Base-by-base conservation (phyloP, 2,888 invertebrate species). In the Oconnorella tubifera region DNA sequence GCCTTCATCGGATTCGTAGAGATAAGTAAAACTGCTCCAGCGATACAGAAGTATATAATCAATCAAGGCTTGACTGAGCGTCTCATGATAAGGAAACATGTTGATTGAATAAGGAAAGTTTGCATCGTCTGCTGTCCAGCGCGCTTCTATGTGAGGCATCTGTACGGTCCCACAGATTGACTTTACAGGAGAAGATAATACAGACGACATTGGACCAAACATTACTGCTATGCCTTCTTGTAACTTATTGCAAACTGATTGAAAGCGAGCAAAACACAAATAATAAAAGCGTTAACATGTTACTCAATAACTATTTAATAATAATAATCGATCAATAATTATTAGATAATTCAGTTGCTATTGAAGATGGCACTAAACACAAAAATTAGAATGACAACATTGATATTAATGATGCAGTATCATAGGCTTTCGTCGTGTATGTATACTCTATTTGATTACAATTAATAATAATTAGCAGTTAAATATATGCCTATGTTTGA, bases 11-110 rank as follows among this genome's bases (percentile, higher is more conserved):
- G 53, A 23, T 81, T 94, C 92, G 81, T 94, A 96, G 66, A 96
- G 85, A 71, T 96, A 87, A n/a, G 91, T 91, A 77, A 92, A 93
- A 49, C 87, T 86, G 68, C 87, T 87, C 95, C 95, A 96, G 51
- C 87, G 87, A 84, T 89, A 89, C 57, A 84, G 82, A 78, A 89
- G 87, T 2, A 93, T 87, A 62, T 92, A 83, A 77, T 95, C 94
- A 64, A 89, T 86, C 82, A 92, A 92, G 0, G 77, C 90, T 69
- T 89, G 88, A 70, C 92, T 91, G 61, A 95, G 85, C 3, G 90
- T 89, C 31, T 86, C 84, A 1, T 88, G 86, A 65, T 90, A 87
- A 0, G 92, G 92, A 82, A 89, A 89, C 67, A 93, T 82, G 82
- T 91, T 92, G 49, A 60, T 84, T 68, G 94, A 88, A 80, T 92